Evolutionary conservation across 1,140 invertebrate genomes (phyloP).

Genomic region (Leptinotarsa defecta): DNA sequence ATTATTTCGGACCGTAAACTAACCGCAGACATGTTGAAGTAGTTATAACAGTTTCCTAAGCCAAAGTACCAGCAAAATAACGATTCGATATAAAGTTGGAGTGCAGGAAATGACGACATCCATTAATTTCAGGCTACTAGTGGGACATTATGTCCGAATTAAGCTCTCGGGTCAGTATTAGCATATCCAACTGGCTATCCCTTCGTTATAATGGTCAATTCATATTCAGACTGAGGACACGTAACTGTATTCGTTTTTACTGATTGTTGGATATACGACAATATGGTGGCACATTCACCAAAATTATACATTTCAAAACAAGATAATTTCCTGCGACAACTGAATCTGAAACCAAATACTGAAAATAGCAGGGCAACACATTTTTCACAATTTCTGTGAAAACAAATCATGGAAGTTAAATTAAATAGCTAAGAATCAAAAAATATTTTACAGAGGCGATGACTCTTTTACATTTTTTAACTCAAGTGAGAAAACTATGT

Average conservation of each 20-base stretch:
- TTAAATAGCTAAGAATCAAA: too few species aligned
- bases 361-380: too few species aligned
- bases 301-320: too few species aligned
- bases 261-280: neutral
- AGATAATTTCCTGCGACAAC: too few species aligned
- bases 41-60: neutral
- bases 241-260: constrained; percentile 4
- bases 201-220: neutral
- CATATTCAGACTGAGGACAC: constrained; percentile 2
- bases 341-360: too few species aligned
- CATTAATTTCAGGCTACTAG: constrained; percentile 7
- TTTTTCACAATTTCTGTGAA: too few species aligned
- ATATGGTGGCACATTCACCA: neutral
- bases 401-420: too few species aligned
- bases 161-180: constrained; percentile 9
- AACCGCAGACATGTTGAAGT: constrained; percentile 15
- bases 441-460: too few species aligned
- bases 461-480: too few species aligned
- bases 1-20: neutral
- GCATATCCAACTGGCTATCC: constrained; percentile 1
- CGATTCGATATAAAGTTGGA: constrained; percentile 15
- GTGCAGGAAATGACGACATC: neutral
- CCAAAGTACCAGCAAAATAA: constrained; percentile 12
- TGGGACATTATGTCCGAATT: constrained; percentile 17
- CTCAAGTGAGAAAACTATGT: too few species aligned